Evolutionary conservation across 2,888 invertebrate species (phyloP), one percentile per base, ranked within the genome.

Genomic region (Hydrotaea cyrtoneurina): DNA sequence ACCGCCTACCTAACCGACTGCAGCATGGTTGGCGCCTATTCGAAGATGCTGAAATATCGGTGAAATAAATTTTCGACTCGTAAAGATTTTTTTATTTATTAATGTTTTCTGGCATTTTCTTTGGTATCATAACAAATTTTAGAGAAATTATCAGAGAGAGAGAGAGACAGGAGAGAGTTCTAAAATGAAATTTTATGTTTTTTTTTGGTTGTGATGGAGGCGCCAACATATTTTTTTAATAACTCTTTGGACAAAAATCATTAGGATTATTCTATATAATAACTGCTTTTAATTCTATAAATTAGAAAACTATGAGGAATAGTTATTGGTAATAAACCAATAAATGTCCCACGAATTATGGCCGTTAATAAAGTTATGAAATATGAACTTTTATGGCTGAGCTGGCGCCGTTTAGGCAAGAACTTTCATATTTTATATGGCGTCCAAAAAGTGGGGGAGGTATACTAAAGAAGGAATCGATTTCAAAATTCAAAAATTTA

Each of bases 291-390:
- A 26, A 59, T 26, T 13, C 59, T 23, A 59, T 59, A 59, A 59
- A 59, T 59, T 59, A 59, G 59, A 26, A 59, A 59, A 59, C 59
- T 13, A 59, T 59, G 19, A 59, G 59, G 26, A 59, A 59, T 26
- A 59, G 26, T n/a, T 13, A 26, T 59, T 26, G 2, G 50, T 4
- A 23, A 23, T 26, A 8, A 57, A 23, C 15, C 23, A 23, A 26
- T 59, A 59, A 59, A 59, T 23, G 59, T 59, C 26, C 8, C 3
- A 11, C 7, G 26, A 59, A 11, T 59, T 26, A 23, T 59, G 7
- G 23, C 1, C 26, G 15, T 59, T 59, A 23, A 59, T 59, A 23
- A 59, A 59, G 11, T 59, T 59, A 59, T 59, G 59, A 59, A 59
- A 26, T 15, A 23, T 23, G 11, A 26, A 59, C 23, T 15, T 59